Evolutionary conservation across 2,797 vertebrate genomes (phyloP).

Genomic region (Oreochromis mossambicus): DNA sequence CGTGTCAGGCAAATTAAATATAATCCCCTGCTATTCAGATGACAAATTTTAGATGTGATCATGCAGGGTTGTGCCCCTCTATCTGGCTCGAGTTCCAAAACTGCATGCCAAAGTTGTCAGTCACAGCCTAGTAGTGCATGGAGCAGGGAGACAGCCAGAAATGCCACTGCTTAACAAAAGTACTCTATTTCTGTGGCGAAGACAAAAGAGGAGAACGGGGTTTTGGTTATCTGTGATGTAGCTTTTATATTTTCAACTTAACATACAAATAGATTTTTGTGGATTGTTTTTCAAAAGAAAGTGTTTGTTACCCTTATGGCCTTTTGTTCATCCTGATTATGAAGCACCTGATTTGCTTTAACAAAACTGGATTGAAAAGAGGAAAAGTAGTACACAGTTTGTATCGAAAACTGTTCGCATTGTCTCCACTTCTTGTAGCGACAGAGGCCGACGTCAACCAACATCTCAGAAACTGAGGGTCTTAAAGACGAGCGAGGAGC

Average conservation of each 20-base stretch:
- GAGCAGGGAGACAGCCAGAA: conserved; percentile 29
- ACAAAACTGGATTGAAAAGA: neutral
- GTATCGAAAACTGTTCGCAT: neutral
- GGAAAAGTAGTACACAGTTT: neutral
- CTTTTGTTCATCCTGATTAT: neutral
- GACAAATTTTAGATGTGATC: conserved; percentile 71
- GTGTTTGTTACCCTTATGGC: neutral
- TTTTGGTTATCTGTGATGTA: conserved; percentile 8
- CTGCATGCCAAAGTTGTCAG: conserved; percentile 68
- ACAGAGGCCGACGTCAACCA: conserved; percentile 78
- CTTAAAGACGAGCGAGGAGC: conserved; percentile 74
- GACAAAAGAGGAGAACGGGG: neutral
- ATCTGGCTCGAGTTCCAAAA: conserved; percentile 53
- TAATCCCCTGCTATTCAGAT: conserved; percentile 73
- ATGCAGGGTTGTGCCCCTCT: conserved; percentile 51
- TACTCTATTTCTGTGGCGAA: conserved; percentile 39
- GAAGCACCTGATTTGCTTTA: neutral
- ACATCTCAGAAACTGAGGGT: conserved; percentile 75
- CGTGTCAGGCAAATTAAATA: conserved; percentile 67
- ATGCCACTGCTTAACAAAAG: conserved; percentile 56
- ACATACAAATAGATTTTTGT: neutral
- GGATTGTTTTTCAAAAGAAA: neutral
- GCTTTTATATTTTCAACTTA: conserved; percentile 13
- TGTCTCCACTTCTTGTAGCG: conserved; percentile 55
- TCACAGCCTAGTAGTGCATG: conserved; percentile 52